Evolutionary conservation across 2,888 invertebrate genomes (phyloP).

Genomic region (Lottia gigantea): DNA sequence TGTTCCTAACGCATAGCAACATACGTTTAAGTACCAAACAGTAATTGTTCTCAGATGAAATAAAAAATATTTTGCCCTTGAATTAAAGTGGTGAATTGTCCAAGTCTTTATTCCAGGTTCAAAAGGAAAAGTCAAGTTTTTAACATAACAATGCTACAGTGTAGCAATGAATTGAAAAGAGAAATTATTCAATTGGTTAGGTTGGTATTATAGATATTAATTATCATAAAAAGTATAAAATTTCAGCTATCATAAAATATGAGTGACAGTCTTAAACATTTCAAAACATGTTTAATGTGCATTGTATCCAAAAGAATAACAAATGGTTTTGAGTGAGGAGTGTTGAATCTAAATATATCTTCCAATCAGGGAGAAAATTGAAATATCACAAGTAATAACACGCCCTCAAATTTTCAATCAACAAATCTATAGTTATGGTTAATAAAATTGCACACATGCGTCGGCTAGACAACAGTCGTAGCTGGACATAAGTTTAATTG

Average conservation of each 20-base stretch:
- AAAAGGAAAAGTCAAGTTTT: no score
- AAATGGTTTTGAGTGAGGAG: conserved; percentile 1
- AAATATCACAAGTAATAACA: conserved; percentile 10
- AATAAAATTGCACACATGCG: conserved; percentile 4
- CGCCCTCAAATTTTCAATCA: conserved; percentile 7
- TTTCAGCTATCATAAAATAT: background rate
- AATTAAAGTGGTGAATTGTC: no score
- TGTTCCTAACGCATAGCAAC: no score
- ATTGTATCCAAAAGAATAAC: conserved; percentile 7
- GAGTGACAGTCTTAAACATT: background rate
- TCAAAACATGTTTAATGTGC: conserved; percentile 1
- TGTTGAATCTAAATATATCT: conserved; percentile 6
- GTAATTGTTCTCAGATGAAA: no score
- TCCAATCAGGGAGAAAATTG: conserved; percentile 10
- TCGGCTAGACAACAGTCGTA: background rate
- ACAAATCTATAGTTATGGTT: conserved; percentile 5
- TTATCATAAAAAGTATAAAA: no score
- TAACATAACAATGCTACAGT: no score
- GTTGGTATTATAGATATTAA: no score
- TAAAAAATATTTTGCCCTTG: no score
- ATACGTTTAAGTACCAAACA: no score
- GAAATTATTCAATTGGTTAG: no score
- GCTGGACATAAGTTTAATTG: conserved; percentile 2
- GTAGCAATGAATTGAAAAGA: no score
- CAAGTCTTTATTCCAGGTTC: no score